Base-by-base conservation (phyloP, 2,113 vertebrate genomes). In the Elaphurus davidianus region DNA sequence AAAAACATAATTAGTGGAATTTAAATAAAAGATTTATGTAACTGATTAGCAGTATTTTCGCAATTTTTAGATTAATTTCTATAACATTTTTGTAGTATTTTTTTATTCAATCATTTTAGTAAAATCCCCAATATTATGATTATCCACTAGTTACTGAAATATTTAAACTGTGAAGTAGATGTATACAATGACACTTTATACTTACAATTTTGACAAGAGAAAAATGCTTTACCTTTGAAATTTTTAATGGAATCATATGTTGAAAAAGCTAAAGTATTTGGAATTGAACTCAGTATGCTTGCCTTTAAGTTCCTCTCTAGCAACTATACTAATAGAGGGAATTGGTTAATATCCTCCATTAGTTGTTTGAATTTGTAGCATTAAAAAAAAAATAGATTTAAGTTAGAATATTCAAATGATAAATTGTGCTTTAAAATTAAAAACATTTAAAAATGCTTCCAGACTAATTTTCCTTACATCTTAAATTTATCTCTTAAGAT, bases 21-120 rank as follows among this genome's bases (percentile, higher is more conserved):
- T 67, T 83, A 97, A 82, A 52, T 94, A 67, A 83, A 98, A 96
- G 78, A 90, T 94, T 92, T 85, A 91, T 10, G 84, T 50, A 52
- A 97, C 62, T 94, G 45, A 93, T 1, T 64, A 52, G n/a, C n/a
- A 88, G 2, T 40, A 87, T 95, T 98, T 97, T 90, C 40, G 96
- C 87, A 96, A 16, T 40, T 6, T 14, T 96, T 64, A 91, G 92
- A 96, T 96, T 43, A 52, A 97, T 82, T 33, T 96, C 71, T 62
- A 14, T 74, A 40, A 86, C 88, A 95, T 85, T 83, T 95, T 76
- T 64, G 87, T 23, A 95, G 60, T 88, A 5, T 27, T 25, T 64
- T 50, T 81, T 94, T n/a, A 36, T 93, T 92, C 67, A 79, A 33
- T 79, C 43, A 96, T 64, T 96, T 87, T 82, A 97, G 86, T 43